Evolutionary conservation across 2,113 vertebrate genomes (phyloP).

Genomic region (Notothenia coriiceps): DNA sequence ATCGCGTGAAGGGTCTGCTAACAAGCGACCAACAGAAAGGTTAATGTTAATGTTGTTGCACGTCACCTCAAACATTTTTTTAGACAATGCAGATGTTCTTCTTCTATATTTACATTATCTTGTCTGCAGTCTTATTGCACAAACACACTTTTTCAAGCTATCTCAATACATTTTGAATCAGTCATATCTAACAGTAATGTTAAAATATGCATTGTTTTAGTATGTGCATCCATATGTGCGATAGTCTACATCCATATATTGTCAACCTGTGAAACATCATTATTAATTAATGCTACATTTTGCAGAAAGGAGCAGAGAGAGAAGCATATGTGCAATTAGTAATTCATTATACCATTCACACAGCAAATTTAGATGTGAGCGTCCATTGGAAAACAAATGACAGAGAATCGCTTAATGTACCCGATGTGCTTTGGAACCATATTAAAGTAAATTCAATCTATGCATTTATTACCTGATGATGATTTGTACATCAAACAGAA

Average conservation of each 20-base stretch:
- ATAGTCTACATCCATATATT: neutral
- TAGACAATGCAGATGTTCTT: no score
- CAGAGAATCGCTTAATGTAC: neutral
- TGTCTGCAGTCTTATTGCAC: no score
- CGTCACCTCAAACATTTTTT: no score
- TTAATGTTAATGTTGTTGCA: no score
- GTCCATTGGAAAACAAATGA: neutral
- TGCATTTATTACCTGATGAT: neutral
- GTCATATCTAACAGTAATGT: neutral
- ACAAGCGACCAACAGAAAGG: no score
- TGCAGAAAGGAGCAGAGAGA: neutral
- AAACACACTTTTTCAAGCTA: no score
- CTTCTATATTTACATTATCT: no score
- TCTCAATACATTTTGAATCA: no score
- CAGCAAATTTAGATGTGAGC: neutral
- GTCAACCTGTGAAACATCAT: neutral
- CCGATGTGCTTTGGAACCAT: neutral
- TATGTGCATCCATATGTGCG: neutral
- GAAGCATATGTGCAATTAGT: neutral
- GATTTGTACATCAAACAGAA: conserved; percentile 34
- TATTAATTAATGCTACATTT: neutral
- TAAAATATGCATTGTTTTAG: neutral
- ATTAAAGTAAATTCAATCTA: conserved; percentile 4
- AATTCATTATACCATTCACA: neutral
- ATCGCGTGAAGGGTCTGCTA: no score